Evolutionary conservation across 2,888 invertebrate genomes (phyloP).

Genomic region (Macrosoma leucophasiata): DNA sequence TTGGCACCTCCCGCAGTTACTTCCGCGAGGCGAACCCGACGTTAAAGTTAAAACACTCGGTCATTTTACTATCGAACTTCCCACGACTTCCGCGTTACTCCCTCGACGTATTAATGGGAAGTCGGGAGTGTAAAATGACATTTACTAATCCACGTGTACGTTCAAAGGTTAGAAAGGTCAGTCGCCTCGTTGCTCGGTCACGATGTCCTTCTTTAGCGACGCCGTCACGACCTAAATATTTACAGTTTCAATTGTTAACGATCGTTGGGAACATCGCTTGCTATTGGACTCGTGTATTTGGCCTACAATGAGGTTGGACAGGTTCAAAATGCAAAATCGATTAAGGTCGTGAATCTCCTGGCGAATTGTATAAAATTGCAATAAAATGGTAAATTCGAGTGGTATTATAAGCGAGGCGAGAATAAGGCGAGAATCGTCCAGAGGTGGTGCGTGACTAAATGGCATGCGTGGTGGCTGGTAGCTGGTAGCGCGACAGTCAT

Average conservation of each 20-base stretch:
- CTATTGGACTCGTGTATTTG: conserved; percentile 6
- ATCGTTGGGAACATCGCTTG: conserved; percentile 24
- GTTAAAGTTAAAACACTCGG: conserved; percentile 29
- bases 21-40: conserved; percentile 40
- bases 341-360: conserved; percentile 34
- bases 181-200: conserved; percentile 55
- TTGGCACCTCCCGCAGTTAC: conserved; percentile 36
- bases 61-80: too few species aligned
- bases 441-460: conserved; percentile 43
- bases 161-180: conserved; percentile 55
- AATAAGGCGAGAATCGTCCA: conserved; percentile 26
- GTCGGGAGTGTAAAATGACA: conserved; percentile 31
- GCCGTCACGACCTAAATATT: conserved; percentile 68
- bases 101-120: conserved; percentile 9
- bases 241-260: conserved; percentile 56
- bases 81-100: conserved; percentile 24
- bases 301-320: conserved; percentile 1
- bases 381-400: conserved; percentile 35
- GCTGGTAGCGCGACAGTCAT: conserved; percentile 30
- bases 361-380: conserved; percentile 17
- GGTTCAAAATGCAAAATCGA: conserved; percentile 34
- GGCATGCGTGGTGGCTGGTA: conserved; percentile 37
- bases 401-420: conserved; percentile 38
- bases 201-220: conserved; percentile 55
- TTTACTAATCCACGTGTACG: conserved; percentile 46